Evolutionary conservation across 2,113 vertebrate genomes (phyloP), one percentile per base, ranked within the genome.

Genomic region (Sylvilagus bachmani): DNA sequence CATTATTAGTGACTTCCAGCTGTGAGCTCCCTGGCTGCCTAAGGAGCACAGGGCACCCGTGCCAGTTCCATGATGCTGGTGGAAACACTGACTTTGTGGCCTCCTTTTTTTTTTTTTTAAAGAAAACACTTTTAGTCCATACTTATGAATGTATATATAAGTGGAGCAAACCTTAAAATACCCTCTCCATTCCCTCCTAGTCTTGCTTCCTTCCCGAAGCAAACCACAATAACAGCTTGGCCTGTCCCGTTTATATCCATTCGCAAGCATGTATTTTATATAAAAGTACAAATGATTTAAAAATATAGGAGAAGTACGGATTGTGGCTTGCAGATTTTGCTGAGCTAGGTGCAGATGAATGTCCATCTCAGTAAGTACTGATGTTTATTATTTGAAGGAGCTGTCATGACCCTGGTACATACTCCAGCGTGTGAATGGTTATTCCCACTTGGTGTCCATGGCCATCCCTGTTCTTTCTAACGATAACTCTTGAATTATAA

Each of bases 251-350:
- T 64, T 51, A 62, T 58, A 51, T 64, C 62, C 69, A 73, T 66
- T 86, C 83, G 82, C 61, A 92, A 82, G 79, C 67, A 33, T 7
- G 13, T 90, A 71, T 92, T 83, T 77, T 82, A 81, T 58, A 62
- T n/a, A 49, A 92, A 88, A 75, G 44, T 64, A 66, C 58, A 84
- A 33, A 61, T 69, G 81, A 69, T 82, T 82, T 80, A 82, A 44
- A 69, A 67, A 14, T 53, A 38, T 16, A 80, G 61, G 93, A 12
- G 49, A 62, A 44, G 49, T 75, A 10, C n/a, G 83, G 12, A 17
- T 61, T 38, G n/a, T 49, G 31, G 19, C 82, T 81, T 91, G 44
- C 51, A 36, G 24, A 38, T 67, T 74, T 29, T 66, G 31, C 62
- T 62, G 13, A 29, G 70, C 53, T 55, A 17, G 17, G 13, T 86